Evolutionary conservation across 2,797 vertebrate genomes (phyloP).

Genomic region (Mormyrus proboscirostris): DNA sequence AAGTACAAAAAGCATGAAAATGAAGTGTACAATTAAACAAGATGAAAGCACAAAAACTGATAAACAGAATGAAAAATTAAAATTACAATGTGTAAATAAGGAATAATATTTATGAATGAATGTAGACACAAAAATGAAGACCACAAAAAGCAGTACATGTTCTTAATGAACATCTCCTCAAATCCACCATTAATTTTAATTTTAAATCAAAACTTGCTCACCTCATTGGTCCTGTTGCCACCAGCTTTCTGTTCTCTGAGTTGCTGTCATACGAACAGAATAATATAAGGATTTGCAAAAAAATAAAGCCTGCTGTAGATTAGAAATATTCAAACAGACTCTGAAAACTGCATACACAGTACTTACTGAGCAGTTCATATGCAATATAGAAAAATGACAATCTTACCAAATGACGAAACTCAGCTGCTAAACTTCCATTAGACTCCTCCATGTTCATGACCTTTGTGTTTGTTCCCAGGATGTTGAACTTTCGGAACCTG

Average conservation of each 20-base stretch:
- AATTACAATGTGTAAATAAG: not conserved
- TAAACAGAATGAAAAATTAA: not conserved
- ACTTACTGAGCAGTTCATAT: not conserved
- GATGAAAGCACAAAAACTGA: not conserved
- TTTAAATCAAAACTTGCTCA: slow-evolving; percentile 45
- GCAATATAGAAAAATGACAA: not conserved
- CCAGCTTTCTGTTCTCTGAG: slow-evolving; percentile 90
- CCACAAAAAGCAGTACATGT: not conserved
- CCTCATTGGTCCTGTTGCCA: slow-evolving; percentile 84
- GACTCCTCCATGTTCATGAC: slow-evolving; percentile 79
- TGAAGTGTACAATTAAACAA: not conserved
- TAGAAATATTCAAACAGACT: not conserved
- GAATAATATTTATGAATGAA: not conserved
- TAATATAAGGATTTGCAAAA: not conserved
- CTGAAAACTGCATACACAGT: not conserved
- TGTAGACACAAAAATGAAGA: not conserved
- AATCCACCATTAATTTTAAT: slow-evolving; percentile 42
- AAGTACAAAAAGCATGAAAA: not conserved
- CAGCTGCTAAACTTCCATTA: slow-evolving; percentile 73
- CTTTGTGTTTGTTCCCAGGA: slow-evolving; percentile 68
- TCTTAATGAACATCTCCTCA: slow-evolving; percentile 38
- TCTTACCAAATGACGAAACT: slow-evolving; percentile 74
- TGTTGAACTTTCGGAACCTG: slow-evolving; percentile 79
- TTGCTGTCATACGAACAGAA: slow-evolving; percentile 64
- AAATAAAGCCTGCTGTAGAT: not conserved